Evolutionary conservation across 1,140 invertebrate genomes (phyloP), one percentile per base, ranked within the genome.

Genomic region (Vanessa atalanta): DNA sequence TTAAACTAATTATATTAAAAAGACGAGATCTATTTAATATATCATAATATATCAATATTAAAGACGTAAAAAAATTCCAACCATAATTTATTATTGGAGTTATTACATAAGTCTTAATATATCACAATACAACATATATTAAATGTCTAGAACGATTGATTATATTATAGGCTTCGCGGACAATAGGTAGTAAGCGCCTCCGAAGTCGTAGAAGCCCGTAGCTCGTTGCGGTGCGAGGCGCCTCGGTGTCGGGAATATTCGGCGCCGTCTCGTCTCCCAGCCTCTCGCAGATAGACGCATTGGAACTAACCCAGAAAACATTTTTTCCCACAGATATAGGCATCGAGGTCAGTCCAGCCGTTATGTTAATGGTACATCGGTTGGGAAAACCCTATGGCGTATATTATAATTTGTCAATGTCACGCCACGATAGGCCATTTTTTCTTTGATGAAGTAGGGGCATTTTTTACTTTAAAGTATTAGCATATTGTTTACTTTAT

Each of bases 311-410:
- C 89, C 89, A 91, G 89, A 76, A 81, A 79, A 82, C 81, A 85
- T 86, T 91, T 90, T 91, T 91, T 89, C 82, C 81, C 72, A 61
- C 83, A 83, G 80, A 89, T 88, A 79, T 86, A 86, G 87, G 87
- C 88, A 73, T 88, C 88, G 89, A 89, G 88, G 88, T 85, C 89
- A 83, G 73, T 75, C 57, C 61, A 72, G 71, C 83, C 80, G 82
- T 89, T 89, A 91, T 89, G 89, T 85, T 91, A 91, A 91, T 91
- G 76, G 83, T 70, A 68, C 79, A 85, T 81, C 76, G 79, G 77
- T 75, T 73, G 82, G 85, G 81, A 80, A 83, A 87, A 86, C 85
- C 87, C 85, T 88, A 88, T 85, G 86, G 76, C 81, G 82, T 83
- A 72, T 83, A 79, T 83, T 78, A 84, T 85, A 88, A 89, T 91